Conservation (phyloP, 2,888 invertebrate species). For the Drosophila rellima region DNA sequence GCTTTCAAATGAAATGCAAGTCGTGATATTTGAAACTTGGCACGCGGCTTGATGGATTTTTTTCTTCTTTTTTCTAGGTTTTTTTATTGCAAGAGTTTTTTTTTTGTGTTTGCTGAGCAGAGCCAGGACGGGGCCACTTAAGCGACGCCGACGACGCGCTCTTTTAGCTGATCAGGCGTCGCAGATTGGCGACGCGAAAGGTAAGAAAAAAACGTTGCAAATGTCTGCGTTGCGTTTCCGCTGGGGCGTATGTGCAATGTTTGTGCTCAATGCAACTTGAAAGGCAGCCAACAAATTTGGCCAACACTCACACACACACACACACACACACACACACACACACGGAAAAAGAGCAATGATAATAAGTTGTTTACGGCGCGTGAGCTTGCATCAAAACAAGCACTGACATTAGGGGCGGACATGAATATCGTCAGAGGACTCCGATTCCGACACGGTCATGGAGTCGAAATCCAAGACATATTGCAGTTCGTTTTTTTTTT, state of each 20-base stretch:
- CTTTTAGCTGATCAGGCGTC: constrained; percentile 63
- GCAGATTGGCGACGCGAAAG: constrained; percentile 74
- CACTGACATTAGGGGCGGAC: constrained; percentile 82
- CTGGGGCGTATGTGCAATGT: constrained; percentile 62
- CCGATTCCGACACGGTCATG: constrained; percentile 15
- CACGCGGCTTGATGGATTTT: constrained; percentile 70
- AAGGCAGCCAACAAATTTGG: constrained; percentile 74
- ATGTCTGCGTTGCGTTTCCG: constrained; percentile 81
- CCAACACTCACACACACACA: constrained; percentile 15
- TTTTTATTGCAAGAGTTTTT: constrained; percentile 13
- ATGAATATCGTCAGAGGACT: constrained; percentile 60
- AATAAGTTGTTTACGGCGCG: constrained; percentile 83
- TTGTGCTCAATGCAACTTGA: constrained; percentile 67
- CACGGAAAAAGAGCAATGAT: constrained; percentile 65
- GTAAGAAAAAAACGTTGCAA: constrained; percentile 64
- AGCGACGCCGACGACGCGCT: constrained; percentile 41
- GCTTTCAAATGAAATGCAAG: constrained; percentile 62
- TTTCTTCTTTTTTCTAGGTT: constrained; percentile 10
- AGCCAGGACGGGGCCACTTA: constrained; percentile 79
- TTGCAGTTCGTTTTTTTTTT: constrained; percentile 44
- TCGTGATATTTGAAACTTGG: constrained; percentile 75
- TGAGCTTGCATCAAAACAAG: constrained; percentile 82
- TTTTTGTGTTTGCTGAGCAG: constrained; percentile 46
- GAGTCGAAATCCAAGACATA: constrained; percentile 33
- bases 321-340: constrained; percentile 11